Percentiles rank a stretch among this genome's conserved stretches.
phyloP scores from a whole-genome alignment of 1,140 invertebrate genomes.

The Linepithema humile region DNA sequence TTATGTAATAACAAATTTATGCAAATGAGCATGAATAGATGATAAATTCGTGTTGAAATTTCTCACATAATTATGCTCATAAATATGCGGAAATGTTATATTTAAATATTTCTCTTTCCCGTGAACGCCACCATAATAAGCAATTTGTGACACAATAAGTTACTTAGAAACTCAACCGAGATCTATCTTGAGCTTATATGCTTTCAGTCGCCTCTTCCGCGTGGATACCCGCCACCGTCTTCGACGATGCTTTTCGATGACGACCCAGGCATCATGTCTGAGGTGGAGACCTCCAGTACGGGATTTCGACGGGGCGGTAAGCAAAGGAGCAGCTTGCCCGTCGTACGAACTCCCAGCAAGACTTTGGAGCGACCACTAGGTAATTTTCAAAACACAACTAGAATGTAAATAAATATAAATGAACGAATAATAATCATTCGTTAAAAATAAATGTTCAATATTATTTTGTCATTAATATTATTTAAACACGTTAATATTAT shows the following conservation, averaged over 20 bases:
- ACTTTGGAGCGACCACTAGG: conserved; percentile 95
- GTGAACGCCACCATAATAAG: neutral
- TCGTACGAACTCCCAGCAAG: conserved; percentile 97
- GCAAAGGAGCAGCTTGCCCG: conserved; percentile 95
- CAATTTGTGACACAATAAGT: neutral
- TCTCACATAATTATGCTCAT: too few species aligned
- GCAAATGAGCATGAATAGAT: too few species aligned
- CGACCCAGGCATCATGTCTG: conserved; percentile 98
- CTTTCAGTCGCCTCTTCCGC: conserved; percentile 88
- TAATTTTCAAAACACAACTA: conserved; percentile 80
- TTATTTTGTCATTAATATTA: neutral
- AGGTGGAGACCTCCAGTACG: conserved; percentile 96
- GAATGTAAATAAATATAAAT: neutral
- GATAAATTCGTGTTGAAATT: too few species aligned
- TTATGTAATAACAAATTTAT: too few species aligned
- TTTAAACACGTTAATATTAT: neutral
- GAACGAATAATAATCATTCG: neutral
- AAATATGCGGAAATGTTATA: neutral
- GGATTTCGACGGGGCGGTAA: conserved; percentile 95
- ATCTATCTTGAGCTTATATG: conserved; percentile 2
- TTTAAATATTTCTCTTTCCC: neutral
- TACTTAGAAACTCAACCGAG: neutral
- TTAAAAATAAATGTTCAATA: neutral
- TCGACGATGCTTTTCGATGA: conserved; percentile 94
- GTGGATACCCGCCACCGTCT: conserved; percentile 89